A percentile compares a stretch with the other conserved stretches of the same genome.
Evolutionary conservation across 2,113 vertebrate genomes (phyloP).

Genomic region (Microtus pennsylvanicus): DNA sequence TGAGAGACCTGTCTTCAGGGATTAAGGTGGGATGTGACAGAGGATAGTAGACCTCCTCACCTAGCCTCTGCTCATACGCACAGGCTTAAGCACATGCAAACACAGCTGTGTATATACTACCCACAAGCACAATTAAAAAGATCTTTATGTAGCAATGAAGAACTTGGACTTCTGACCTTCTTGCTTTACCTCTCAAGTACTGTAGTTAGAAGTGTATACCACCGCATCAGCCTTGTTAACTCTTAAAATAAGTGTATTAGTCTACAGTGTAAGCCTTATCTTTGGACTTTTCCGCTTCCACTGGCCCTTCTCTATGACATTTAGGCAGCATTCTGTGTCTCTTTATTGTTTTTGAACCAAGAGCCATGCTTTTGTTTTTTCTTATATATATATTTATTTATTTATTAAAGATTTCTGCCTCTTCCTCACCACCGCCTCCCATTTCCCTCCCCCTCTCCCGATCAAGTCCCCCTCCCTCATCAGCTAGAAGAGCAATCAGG

Average conservation of each 20-base stretch:
- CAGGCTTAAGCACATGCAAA: no score
- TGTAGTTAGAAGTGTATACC: neutral
- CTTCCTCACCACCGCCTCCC: no score
- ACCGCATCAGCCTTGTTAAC: neutral
- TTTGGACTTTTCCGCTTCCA: no score
- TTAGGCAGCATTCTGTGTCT: neutral
- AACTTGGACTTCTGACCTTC: neutral
- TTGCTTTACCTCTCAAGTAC: neutral
- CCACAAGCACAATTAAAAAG: neutral
- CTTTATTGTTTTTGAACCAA: neutral
- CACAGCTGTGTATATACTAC: no score
- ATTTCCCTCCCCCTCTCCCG: no score
- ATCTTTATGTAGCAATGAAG: neutral
- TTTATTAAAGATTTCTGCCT: no score
- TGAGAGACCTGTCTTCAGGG: neutral
- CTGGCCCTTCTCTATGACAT: neutral
- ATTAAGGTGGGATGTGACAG: neutral
- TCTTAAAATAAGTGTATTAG: neutral
- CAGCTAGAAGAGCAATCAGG: no score
- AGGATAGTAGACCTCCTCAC: no score
- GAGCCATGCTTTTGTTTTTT: neutral
- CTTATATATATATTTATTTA: no score
- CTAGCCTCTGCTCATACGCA: no score
- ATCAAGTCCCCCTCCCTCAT: no score
- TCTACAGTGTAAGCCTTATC: neutral